Conservation (phyloP, 2,113 vertebrate genomes). For the Oncorhynchus clarkii region DNA sequence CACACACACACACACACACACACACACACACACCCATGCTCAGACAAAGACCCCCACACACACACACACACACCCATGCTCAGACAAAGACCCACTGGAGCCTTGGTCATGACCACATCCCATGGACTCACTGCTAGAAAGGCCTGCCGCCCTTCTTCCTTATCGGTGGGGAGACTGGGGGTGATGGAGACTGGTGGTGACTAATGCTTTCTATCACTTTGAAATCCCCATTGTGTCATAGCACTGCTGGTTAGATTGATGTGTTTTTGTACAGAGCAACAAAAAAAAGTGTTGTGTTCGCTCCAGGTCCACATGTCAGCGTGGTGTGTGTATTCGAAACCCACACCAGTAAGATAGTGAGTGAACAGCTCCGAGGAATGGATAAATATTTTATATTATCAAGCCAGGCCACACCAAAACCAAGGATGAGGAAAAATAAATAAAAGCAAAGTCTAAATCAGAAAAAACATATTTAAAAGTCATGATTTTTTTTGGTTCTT, state of each 20-base stretch:
- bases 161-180: not conserved
- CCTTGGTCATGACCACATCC: constrained; percentile 24
- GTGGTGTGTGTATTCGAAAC: constrained; percentile 63
- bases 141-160: not conserved
- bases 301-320: constrained; percentile 55
- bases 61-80: not conserved
- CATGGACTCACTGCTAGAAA: constrained; percentile 2
- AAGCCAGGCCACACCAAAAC: constrained; percentile 57
- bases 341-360: constrained; percentile 57
- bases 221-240: constrained; percentile 40
- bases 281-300: constrained; percentile 32
- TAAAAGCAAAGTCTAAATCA: constrained; percentile 37
- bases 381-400: constrained; percentile 70
- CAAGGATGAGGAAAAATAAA: constrained; percentile 45
- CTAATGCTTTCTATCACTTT: constrained; percentile 17
- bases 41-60: not conserved
- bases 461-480: constrained; percentile 38
- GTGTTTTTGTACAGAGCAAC: constrained; percentile 28
- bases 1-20: not conserved
- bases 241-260: constrained; percentile 43
- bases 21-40: not conserved
- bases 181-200: not conserved
- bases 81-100: not conserved
- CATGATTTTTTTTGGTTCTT: constrained; percentile 5
- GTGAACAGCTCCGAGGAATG: constrained; percentile 44